Percentiles rank a stretch among this genome's conserved stretches.
Evolutionary conservation across 2,113 vertebrate species (phyloP).

Genomic region (Ctenodactylus gundi): DNA sequence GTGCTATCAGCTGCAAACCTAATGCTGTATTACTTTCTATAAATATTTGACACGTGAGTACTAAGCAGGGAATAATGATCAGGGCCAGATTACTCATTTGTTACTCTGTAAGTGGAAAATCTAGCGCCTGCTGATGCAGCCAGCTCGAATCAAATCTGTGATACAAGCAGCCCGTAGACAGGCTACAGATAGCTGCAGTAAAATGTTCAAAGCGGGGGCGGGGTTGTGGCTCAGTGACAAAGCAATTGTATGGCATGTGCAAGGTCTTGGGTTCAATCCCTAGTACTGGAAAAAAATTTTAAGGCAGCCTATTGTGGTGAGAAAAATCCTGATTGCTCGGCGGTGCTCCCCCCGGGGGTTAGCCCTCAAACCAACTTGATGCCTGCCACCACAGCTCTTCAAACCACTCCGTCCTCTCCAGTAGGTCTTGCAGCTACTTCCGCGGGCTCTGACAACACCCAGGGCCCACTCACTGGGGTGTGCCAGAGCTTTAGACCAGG

Average conservation of each 20-base stretch:
- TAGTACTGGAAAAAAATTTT: neutral
- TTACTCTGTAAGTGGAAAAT: conserved; percentile 35
- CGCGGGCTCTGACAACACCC: rapidly evolving
- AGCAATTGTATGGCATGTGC: neutral
- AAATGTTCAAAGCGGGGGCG: neutral
- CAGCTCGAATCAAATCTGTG: neutral
- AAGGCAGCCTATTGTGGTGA: neutral
- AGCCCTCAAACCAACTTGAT: neutral
- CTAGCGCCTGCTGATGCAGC: neutral
- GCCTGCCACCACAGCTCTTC: neutral
- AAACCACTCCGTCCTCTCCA: neutral
- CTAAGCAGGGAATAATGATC: conserved; percentile 59
- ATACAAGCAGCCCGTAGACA: neutral
- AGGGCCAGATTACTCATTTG: conserved; percentile 54
- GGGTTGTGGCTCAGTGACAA: neutral
- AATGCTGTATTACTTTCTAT: conserved; percentile 36
- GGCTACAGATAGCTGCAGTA: neutral
- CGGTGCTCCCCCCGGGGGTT: neutral
- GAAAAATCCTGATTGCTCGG: neutral
- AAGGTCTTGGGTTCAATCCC: neutral
- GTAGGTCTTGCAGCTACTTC: neutral
- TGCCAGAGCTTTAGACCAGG: neutral
- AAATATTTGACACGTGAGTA: conserved; percentile 58
- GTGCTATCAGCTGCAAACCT: conserved; percentile 34
- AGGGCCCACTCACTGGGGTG: neutral